phyloP scores from a whole-genome alignment of 2,797 vertebrate species.

The Acestrorhynchus altus region DNA sequence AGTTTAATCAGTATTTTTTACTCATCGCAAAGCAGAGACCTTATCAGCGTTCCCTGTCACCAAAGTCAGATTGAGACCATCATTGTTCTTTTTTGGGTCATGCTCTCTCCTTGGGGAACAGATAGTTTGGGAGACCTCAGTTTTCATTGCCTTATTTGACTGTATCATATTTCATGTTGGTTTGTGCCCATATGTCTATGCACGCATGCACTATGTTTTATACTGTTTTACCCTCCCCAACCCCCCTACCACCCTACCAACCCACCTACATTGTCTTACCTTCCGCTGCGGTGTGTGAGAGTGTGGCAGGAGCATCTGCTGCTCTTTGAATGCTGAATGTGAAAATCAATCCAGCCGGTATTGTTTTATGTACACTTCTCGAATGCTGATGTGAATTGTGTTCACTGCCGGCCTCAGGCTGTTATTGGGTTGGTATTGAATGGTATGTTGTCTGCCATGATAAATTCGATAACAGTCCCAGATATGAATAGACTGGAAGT shows the following conservation, averaged over 20 bases:
- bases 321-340: conserved; percentile 46
- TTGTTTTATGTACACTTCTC: conserved; percentile 36
- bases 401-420: conserved; percentile 25
- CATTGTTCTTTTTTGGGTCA: conserved; percentile 3
- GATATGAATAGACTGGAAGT: conserved; percentile 27
- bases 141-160: neutral
- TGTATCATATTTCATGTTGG: conserved; percentile 17
- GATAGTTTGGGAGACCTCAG: conserved; percentile 1
- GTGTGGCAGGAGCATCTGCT: conserved; percentile 63
- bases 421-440: conserved; percentile 50
- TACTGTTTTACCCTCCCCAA: conserved; percentile 11
- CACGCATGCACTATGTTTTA: neutral
- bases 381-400: conserved; percentile 51
- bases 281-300: conserved; percentile 57
- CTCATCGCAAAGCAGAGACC: conserved; percentile 3
- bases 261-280: conserved; percentile 63
- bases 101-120: neutral
- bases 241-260: conserved; percentile 37
- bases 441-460: conserved; percentile 34
- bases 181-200: conserved; percentile 1
- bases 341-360: conserved; percentile 53
- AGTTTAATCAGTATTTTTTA: conserved; percentile 51
- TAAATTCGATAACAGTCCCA: conserved; percentile 31
- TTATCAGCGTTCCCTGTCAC: conserved; percentile 18
- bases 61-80: neutral